A percentile compares a stretch with the other conserved stretches of the same genome.
These are phyloP conservation scores for Euura lappo DNA, from an alignment of 1,140 invertebrate genomes.

Conservation along the genomic window DNA sequence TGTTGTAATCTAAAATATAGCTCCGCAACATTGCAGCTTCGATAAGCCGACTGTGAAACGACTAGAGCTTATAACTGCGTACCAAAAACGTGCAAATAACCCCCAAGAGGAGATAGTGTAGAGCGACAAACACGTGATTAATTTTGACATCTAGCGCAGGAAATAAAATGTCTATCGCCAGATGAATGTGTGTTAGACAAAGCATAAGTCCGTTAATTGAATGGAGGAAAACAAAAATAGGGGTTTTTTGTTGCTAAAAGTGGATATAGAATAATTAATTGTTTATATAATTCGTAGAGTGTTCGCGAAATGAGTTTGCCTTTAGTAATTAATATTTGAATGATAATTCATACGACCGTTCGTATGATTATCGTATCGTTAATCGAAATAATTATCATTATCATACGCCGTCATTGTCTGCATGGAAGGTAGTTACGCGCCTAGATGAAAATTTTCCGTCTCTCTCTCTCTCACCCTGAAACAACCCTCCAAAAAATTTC, in stretches of 20 bases:
- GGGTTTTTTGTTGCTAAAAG: background rate
- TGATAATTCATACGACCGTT: background rate
- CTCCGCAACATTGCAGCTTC: background rate
- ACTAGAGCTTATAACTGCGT: background rate
- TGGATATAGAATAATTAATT: conserved; percentile 2
- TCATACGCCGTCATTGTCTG: no score
- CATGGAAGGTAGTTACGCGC: no score
- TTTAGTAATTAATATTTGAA: background rate
- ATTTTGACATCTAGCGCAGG: background rate
- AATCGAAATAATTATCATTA: background rate
- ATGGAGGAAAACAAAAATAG: background rate
- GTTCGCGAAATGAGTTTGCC: background rate
- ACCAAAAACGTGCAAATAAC: no score
- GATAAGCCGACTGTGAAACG: background rate
- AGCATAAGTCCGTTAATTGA: background rate
- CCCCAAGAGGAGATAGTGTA: no score
- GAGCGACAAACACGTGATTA: conserved; percentile 1
- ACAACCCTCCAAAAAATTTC: no score
- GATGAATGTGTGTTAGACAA: background rate
- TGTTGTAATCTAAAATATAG: background rate
- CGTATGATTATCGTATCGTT: background rate
- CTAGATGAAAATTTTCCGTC: no score
- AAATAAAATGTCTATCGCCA: background rate
- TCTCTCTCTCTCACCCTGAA: no score
- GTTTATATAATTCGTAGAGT: background rate